A percentile compares a stretch with the other conserved stretches of the same genome.
Evolutionary conservation across 2,888 invertebrate species (phyloP).

Genomic region (Phasia obesa): DNA sequence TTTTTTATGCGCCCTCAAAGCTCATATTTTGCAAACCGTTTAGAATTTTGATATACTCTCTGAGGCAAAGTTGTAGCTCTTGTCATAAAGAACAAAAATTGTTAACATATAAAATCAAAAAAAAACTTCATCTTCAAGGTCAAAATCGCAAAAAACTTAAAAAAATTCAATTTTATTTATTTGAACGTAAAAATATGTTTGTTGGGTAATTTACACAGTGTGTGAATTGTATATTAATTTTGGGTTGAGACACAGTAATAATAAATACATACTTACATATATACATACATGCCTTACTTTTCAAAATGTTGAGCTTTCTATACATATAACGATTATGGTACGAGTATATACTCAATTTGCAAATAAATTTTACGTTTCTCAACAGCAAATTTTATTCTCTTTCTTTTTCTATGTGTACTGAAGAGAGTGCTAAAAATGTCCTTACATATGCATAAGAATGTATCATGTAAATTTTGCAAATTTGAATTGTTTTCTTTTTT

Average conservation of each 20-base stretch:
- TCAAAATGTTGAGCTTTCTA: slow-evolving; percentile 33
- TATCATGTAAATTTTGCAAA: not conserved
- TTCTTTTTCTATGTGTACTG: not conserved
- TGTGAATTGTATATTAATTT: not conserved
- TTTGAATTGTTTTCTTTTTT: not conserved
- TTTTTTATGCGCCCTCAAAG: too few relatives aligned
- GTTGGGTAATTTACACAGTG: not conserved
- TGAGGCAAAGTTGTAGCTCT: too few relatives aligned
- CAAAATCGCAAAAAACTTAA: too few relatives aligned
- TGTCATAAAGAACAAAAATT: too few relatives aligned
- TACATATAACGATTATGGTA: not conserved
- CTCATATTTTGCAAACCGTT: too few relatives aligned
- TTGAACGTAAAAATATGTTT: not conserved
- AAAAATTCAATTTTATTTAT: not conserved
- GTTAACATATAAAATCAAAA: too few relatives aligned
- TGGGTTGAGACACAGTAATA: not conserved
- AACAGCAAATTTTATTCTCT: not conserved
- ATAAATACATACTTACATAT: not conserved
- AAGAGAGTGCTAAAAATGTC: slow-evolving; percentile 36
- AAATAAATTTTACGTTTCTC: not conserved
- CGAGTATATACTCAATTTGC: not conserved
- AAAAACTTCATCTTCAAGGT: too few relatives aligned
- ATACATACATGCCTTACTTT: slow-evolving; percentile 9
- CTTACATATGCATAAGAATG: slow-evolving; percentile 5
- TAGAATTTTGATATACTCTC: too few relatives aligned